A percentile compares a stretch with the other conserved stretches of the same genome.
Evolutionary conservation across 2,797 vertebrate species (phyloP).

Genomic region (Syncerus caffer): DNA sequence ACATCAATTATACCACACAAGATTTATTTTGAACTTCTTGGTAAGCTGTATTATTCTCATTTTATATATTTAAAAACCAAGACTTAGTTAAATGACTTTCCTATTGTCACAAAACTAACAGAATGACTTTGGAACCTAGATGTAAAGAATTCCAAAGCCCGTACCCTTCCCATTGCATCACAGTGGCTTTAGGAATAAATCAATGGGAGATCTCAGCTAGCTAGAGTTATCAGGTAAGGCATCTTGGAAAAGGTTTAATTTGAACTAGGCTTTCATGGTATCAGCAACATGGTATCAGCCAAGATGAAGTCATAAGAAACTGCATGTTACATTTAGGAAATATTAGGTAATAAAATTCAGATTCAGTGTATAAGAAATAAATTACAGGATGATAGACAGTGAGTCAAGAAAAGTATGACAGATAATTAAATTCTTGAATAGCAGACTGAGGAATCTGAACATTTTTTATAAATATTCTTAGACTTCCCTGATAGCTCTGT

Average conservation of each 20-base stretch:
- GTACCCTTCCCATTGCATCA: neutral
- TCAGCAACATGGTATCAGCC: neutral
- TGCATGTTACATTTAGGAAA: neutral
- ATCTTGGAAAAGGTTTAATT: neutral
- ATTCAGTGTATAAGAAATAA: neutral
- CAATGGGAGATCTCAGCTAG: neutral
- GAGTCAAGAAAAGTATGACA: neutral
- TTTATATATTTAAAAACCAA: slow-evolving; percentile 26
- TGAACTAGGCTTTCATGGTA: neutral
- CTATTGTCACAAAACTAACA: neutral
- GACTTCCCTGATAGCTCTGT: neutral
- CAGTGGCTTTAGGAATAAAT: neutral
- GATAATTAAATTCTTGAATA: neutral
- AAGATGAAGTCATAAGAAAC: neutral
- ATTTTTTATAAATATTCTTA: neutral
- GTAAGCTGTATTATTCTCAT: neutral
- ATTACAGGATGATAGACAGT: neutral
- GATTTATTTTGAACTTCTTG: slow-evolving; percentile 13
- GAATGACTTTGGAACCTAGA: neutral
- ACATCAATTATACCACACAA: neutral
- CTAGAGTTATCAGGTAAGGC: neutral
- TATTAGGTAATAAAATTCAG: neutral
- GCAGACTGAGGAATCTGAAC: neutral
- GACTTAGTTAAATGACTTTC: neutral
- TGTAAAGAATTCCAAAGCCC: neutral